These are phyloP conservation scores for Luperina nickerlii DNA, from an alignment of 2,888 invertebrate species.

Conservation along the genomic window DNA sequence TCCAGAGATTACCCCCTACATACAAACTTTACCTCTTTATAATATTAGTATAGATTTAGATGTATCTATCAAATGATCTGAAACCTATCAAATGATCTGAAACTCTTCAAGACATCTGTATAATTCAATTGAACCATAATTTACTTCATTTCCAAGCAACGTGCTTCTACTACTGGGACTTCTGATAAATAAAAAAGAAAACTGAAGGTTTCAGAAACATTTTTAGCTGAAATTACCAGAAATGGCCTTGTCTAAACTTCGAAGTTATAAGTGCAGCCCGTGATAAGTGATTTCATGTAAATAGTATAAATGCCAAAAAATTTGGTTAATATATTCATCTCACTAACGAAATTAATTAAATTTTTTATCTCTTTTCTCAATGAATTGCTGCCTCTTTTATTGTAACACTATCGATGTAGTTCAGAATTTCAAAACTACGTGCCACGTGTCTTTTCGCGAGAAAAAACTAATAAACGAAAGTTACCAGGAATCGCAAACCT, in stretches of 20 bases:
- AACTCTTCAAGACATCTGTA: not conserved
- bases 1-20: no score
- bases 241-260: not conserved
- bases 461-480: constrained; percentile 55
- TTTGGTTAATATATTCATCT: not conserved
- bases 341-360: not conserved
- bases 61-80: not conserved
- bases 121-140: not conserved
- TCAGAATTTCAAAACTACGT: not conserved
- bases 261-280: not conserved
- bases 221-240: not conserved
- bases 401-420: not conserved
- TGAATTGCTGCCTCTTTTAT: not conserved
- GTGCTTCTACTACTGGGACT: not conserved
- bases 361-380: no score
- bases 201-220: not conserved
- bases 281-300: not conserved
- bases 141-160: not conserved
- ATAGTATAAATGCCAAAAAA: not conserved
- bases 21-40: no score
- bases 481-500: constrained; percentile 59
- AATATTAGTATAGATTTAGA: no score
- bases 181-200: not conserved
- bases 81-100: not conserved
- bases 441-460: constrained; percentile 49